Evolutionary conservation across 2,797 vertebrate genomes (phyloP).

Genomic region (Crenuchus spilurus): DNA sequence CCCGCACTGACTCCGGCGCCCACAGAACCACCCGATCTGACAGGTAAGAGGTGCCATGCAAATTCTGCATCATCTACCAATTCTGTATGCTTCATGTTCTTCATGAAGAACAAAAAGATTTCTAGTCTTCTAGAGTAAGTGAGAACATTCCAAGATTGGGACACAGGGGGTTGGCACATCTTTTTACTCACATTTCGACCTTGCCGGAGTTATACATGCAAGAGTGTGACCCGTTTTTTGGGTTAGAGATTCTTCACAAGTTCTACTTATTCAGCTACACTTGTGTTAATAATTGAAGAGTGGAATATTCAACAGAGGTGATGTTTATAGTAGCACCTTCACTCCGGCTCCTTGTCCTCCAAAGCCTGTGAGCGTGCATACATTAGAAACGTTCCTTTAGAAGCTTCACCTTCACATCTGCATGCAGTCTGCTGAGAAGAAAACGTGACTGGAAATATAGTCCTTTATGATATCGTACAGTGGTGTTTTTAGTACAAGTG

Average conservation of each 20-base stretch:
- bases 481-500: neutral
- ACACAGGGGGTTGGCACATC: neutral
- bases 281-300: conserved; percentile 52
- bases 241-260: conserved; percentile 22
- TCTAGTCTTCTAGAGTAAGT: neutral
- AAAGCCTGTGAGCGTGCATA: conserved; percentile 55
- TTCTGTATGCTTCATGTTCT: neutral
- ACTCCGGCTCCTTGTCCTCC: conserved; percentile 31
- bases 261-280: conserved; percentile 32
- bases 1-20: conserved; percentile 6
- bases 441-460: conserved; percentile 28
- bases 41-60: conserved; percentile 27
- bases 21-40: conserved; percentile 14
- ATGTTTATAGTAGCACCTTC: conserved; percentile 43
- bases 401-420: conserved; percentile 31
- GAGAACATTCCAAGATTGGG: neutral
- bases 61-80: neutral
- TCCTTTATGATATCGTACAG: conserved; percentile 1
- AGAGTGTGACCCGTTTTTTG: conserved; percentile 29
- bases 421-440: conserved; percentile 2
- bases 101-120: neutral
- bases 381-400: conserved; percentile 46
- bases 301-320: conserved; percentile 43
- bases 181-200: conserved; percentile 19
- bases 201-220: conserved; percentile 16